Percentiles rank a stretch among this genome's conserved stretches.
Conservation (phyloP, 2,797 vertebrate genomes). For the Sebastes nivosus region DNA sequence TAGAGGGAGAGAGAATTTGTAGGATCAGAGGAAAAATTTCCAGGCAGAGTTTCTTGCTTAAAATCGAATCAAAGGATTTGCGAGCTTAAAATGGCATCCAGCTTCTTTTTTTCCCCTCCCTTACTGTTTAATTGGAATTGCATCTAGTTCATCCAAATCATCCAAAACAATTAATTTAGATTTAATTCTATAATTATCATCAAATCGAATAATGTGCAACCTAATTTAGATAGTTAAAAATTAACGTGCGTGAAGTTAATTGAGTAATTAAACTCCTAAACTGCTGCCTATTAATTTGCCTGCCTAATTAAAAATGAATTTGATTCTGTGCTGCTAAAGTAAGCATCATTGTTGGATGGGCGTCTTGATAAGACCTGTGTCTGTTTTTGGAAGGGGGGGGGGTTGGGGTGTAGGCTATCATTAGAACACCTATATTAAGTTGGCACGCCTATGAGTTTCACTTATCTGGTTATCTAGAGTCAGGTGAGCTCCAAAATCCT, state of each 20-base stretch:
- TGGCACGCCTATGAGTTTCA: constrained; percentile 38
- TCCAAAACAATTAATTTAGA: constrained; percentile 99
- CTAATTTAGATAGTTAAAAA: constrained; percentile 99
- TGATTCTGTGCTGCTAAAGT: constrained; percentile 99
- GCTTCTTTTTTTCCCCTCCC: constrained; percentile 60
- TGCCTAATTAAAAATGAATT: constrained; percentile 99
- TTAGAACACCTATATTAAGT: constrained; percentile 47
- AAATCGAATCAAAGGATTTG: constrained; percentile 99
- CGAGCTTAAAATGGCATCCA: constrained; percentile 94
- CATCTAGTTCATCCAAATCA: constrained; percentile 98
- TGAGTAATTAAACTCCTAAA: constrained; percentile 99
- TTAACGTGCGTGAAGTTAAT: constrained; percentile 99
- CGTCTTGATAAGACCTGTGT: constrained; percentile 91
- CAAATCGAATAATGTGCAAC: constrained; percentile 99
- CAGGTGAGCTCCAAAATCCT: constrained; percentile 59
- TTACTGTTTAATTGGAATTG: constrained; percentile 95
- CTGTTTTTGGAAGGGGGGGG: constrained; percentile 74
- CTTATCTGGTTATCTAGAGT: constrained; percentile 62
- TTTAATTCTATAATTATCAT: constrained; percentile 99
- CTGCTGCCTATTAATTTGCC: constrained; percentile 99
- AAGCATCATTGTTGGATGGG: constrained; percentile 97
- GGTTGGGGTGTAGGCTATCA: constrained; percentile 6
- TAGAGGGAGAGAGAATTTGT: constrained; percentile 94
- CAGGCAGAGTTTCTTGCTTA: constrained; percentile 92
- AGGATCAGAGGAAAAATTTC: constrained; percentile 92